Percentiles rank a stretch among this genome's conserved stretches.
phyloP scores from a whole-genome alignment of 2,888 invertebrate species.

The Eupithecia insigniata region DNA sequence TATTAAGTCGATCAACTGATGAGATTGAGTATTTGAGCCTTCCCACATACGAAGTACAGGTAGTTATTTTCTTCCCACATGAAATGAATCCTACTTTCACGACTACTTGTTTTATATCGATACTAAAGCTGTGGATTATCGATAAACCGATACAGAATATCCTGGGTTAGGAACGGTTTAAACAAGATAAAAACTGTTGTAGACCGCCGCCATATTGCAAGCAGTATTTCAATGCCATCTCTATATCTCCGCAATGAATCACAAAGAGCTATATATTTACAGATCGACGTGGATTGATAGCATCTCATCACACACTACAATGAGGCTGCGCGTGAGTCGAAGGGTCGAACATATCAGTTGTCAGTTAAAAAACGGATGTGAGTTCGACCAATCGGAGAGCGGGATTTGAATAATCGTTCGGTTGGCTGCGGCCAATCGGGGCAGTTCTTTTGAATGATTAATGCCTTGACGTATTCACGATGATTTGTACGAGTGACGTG shows the following conservation, averaged over 20 bases:
- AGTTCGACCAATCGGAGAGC: conserved; percentile 69
- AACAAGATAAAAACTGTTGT: conserved; percentile 35
- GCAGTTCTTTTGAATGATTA: conserved; percentile 78
- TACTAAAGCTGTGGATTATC: conserved; percentile 26
- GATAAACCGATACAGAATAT: conserved; percentile 30
- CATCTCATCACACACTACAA: conserved; percentile 62
- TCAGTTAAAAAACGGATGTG: conserved; percentile 74
- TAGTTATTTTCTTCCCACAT: conserved; percentile 29
- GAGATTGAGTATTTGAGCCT: conserved; percentile 47
- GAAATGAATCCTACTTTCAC: conserved; percentile 23
- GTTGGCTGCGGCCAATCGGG: conserved; percentile 74
- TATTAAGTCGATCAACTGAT: conserved; percentile 46
- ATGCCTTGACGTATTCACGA: conserved; percentile 77
- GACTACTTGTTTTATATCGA: conserved; percentile 22
- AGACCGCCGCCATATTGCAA: conserved; percentile 46
- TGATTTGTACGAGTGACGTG: conserved; percentile 76
- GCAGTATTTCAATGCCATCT: conserved; percentile 47
- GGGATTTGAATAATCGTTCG: conserved; percentile 82
- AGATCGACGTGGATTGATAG: conserved; percentile 54
- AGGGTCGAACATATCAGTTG: conserved; percentile 81
- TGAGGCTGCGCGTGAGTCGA: conserved; percentile 77
- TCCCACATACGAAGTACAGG: conserved; percentile 9
- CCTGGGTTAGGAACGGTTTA: conserved; percentile 29
- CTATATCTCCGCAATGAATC: conserved; percentile 47
- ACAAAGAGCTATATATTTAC: conserved; percentile 58